A percentile compares a stretch with the other conserved stretches of the same genome.
Evolutionary conservation across 1,140 invertebrate species (phyloP).

Genomic region (Megalopta genalis): DNA sequence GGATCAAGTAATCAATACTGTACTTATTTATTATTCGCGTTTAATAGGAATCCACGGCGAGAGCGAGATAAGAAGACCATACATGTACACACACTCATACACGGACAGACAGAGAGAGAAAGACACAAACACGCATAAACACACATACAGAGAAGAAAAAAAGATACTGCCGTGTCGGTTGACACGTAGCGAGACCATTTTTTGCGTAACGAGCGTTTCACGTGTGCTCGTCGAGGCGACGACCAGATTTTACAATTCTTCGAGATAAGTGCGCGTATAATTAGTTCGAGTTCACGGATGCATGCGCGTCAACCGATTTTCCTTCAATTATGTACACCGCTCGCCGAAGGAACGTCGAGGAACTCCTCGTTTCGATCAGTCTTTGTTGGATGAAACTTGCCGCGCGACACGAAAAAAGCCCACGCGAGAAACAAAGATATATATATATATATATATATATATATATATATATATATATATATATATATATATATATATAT

Average conservation of each 20-base stretch:
- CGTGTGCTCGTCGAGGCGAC: not conserved
- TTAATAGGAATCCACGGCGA: not conserved
- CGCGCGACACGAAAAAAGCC: no score
- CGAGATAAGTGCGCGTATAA: slow-evolving; percentile 19
- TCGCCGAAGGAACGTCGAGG: no score
- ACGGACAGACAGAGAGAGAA: no score
- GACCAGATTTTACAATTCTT: slow-evolving; percentile 32
- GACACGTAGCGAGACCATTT: not conserved
- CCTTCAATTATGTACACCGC: no score
- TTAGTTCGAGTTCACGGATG: slow-evolving; percentile 2
- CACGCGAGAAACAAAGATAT: no score
- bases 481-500: no score
- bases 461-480: no score
- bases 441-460: no score
- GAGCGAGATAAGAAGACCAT: not conserved
- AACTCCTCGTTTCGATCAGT: no score
- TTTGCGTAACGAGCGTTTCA: slow-evolving; percentile 4
- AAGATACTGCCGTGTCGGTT: slow-evolving; percentile 21
- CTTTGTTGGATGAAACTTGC: no score
- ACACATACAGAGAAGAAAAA: not conserved
- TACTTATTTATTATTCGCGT: slow-evolving; percentile 22
- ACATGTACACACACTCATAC: no score
- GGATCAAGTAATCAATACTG: slow-evolving; percentile 34
- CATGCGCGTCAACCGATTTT: not conserved
- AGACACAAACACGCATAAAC: no score